Conservation (phyloP, 2,797 vertebrate genomes). For the Cetoscarus ocellatus region DNA sequence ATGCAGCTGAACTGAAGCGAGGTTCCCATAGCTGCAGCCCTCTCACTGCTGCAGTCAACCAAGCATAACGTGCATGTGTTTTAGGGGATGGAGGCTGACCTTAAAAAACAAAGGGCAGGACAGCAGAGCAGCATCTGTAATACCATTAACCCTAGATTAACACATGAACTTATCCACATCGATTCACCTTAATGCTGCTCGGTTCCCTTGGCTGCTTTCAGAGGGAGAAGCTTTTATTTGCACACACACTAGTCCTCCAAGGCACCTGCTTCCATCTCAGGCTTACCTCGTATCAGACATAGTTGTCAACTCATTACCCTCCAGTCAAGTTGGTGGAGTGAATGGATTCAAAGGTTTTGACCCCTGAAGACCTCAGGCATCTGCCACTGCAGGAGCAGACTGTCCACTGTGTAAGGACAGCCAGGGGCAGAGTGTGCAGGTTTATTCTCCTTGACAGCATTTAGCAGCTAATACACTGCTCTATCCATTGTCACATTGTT, state of each 20-base stretch:
- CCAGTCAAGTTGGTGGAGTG: background rate
- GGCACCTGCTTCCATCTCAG: slow-evolving; percentile 20
- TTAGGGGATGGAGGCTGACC: slow-evolving; percentile 40
- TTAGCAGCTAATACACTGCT: background rate
- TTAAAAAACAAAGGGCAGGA: slow-evolving; percentile 42
- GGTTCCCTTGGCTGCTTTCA: slow-evolving; percentile 14
- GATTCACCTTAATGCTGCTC: slow-evolving; percentile 30
- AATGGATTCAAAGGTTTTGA: slow-evolving; percentile 1
- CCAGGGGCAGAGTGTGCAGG: background rate
- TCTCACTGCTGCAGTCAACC: slow-evolving; percentile 12
- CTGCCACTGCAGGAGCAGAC: slow-evolving; percentile 2
- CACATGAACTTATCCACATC: slow-evolving; percentile 55
- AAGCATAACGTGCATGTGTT: slow-evolving; percentile 11
- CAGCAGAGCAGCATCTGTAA: slow-evolving; percentile 34
- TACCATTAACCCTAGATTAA: slow-evolving; percentile 53
- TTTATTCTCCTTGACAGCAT: background rate
- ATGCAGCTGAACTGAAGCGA: background rate
- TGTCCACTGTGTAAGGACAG: background rate
- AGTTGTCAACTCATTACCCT: slow-evolving; percentile 8
- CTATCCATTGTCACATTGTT: background rate
- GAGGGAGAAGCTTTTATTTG: slow-evolving; percentile 30
- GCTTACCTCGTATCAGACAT: background rate
- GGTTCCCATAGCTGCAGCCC: background rate
- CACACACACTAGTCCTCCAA: background rate
- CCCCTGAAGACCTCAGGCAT: background rate